Evolutionary conservation across 2,113 vertebrate species (phyloP).

Genomic region (Phalacrocorax pelagicus): DNA sequence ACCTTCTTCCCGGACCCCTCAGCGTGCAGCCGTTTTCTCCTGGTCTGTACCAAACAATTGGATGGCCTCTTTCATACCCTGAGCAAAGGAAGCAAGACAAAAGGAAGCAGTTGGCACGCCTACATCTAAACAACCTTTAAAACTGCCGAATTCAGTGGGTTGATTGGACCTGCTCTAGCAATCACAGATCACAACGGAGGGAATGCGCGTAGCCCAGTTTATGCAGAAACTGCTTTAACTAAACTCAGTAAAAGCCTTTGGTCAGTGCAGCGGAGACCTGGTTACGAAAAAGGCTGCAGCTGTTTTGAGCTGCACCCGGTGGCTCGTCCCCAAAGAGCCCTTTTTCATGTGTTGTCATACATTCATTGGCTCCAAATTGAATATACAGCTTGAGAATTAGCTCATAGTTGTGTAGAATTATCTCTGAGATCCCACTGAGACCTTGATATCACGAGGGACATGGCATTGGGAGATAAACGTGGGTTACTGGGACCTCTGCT

Average conservation of each 20-base stretch:
- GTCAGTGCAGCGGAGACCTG: not conserved
- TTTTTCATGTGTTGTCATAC: not conserved
- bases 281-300: not conserved
- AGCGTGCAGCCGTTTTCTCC: no score
- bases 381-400: not conserved
- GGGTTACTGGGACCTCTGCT: not conserved
- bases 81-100: not conserved
- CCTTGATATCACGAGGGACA: fast-evolving
- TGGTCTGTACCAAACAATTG: no score
- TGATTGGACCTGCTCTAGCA: not conserved
- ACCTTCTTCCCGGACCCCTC: no score
- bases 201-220: not conserved
- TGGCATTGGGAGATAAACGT: fast-evolving
- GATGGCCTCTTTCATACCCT: not conserved
- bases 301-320: not conserved
- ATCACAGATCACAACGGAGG: not conserved
- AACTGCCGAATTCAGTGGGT: not conserved
- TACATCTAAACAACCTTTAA: not conserved
- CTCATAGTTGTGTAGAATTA: not conserved
- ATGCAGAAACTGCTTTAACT: not conserved
- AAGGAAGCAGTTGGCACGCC: not conserved
- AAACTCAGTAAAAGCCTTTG: not conserved
- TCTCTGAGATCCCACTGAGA: not conserved
- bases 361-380: no score
- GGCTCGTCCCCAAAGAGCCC: not conserved